A percentile compares a stretch with the other conserved stretches of the same genome.
Evolutionary conservation across 2,113 vertebrate genomes (phyloP).

Genomic region (Malurus elegans): DNA sequence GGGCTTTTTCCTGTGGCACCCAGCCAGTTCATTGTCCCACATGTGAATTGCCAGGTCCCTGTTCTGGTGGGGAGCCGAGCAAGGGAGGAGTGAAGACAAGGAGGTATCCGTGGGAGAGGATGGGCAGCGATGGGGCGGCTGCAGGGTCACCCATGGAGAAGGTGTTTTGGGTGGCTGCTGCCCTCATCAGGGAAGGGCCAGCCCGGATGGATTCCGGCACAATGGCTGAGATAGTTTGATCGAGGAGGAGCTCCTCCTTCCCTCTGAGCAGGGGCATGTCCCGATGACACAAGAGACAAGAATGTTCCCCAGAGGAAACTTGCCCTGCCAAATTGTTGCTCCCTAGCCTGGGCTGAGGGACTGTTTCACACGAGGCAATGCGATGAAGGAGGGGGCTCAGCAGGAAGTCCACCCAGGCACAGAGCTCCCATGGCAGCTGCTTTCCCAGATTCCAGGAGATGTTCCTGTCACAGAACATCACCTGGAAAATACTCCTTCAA

Average conservation of each 20-base stretch:
- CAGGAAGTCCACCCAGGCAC: background rate
- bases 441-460: background rate
- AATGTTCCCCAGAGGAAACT: slow-evolving; percentile 42
- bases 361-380: background rate
- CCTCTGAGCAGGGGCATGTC: slow-evolving; percentile 45
- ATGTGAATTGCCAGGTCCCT: background rate
- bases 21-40: background rate
- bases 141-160: background rate
- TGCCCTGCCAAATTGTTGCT: background rate
- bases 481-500: background rate
- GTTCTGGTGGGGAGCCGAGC: background rate
- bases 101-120: background rate
- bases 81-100: background rate
- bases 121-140: fast-evolving
- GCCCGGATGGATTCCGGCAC: background rate
- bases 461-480: fast-evolving
- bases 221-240: background rate
- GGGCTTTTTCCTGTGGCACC: background rate
- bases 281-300: slow-evolving; percentile 57
- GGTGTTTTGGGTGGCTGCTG: background rate
- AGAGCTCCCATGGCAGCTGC: background rate
- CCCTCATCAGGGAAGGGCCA: slow-evolving; percentile 15
- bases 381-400: background rate
- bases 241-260: background rate
- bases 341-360: background rate